Percentiles rank a stretch among this genome's conserved stretches.
These are phyloP conservation scores for Caenorhabditis uteleia DNA, from an alignment of 2,888 invertebrate genomes.

Conservation along the genomic window DNA sequence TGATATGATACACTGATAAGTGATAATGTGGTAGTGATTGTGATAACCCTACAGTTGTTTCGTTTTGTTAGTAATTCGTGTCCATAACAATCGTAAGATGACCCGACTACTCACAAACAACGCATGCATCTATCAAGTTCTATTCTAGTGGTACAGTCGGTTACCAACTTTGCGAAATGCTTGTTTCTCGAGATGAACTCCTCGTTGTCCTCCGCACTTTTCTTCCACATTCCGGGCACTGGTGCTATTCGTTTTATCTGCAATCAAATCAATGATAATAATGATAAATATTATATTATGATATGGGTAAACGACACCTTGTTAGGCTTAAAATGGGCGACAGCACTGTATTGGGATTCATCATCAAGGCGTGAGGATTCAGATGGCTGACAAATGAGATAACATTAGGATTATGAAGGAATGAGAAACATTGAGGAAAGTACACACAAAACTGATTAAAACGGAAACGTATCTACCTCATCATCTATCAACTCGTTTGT, in stretches of 20 bases:
- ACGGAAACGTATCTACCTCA: conserved; percentile 18
- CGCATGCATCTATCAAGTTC: conserved; percentile 32
- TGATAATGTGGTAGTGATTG: too few relatives aligned
- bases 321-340: conserved; percentile 59
- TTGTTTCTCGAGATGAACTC: conserved; percentile 59
- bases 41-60: too few relatives aligned
- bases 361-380: conserved; percentile 47
- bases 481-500: conserved; percentile 14
- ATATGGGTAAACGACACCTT: too few relatives aligned
- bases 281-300: conserved; percentile 3
- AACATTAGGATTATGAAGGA: background rate
- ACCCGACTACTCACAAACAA: conserved; percentile 17
- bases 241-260: conserved; percentile 27
- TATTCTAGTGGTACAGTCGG: conserved; percentile 14
- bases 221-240: conserved; percentile 61
- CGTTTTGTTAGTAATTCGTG: too few relatives aligned
- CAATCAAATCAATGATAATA: background rate
- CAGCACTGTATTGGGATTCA: conserved; percentile 63
- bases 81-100: too few relatives aligned
- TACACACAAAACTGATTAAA: conserved; percentile 1
- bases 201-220: conserved; percentile 43
- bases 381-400: conserved; percentile 22
- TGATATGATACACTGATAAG: too few relatives aligned
- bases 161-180: conserved; percentile 44
- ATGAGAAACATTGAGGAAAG: conserved; percentile 1